A percentile compares a stretch with the other conserved stretches of the same genome.
Conservation (phyloP, 2,888 invertebrate genomes). For the Lepeophtheirus nordmannii region DNA sequence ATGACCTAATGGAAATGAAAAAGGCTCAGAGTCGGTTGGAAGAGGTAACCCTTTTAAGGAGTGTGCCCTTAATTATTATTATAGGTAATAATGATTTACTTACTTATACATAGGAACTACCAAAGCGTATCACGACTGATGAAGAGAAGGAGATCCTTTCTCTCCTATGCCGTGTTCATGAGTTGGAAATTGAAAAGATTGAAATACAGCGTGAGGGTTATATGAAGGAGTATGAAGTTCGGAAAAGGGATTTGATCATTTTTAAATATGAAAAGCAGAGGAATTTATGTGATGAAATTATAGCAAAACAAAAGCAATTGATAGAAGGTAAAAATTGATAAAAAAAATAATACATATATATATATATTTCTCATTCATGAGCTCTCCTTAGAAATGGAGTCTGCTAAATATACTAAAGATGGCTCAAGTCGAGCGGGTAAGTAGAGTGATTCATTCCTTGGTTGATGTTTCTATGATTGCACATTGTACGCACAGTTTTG, state of each 20-base stretch:
- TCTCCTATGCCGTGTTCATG: slow-evolving; percentile 76
- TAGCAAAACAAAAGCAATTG: slow-evolving; percentile 65
- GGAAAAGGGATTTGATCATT: slow-evolving; percentile 64
- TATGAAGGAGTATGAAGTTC: slow-evolving; percentile 67
- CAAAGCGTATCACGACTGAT: slow-evolving; percentile 58
- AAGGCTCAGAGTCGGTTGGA: slow-evolving; percentile 62
- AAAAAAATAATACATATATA: neutral
- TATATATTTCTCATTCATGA: neutral
- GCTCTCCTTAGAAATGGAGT: no score
- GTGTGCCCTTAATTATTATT: neutral
- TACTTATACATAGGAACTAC: neutral
- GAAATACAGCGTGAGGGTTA: slow-evolving; percentile 74
- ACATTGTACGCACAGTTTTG: no score
- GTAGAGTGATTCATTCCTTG: no score
- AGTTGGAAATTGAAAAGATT: slow-evolving; percentile 77
- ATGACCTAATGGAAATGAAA: slow-evolving; percentile 62
- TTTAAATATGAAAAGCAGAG: slow-evolving; percentile 67
- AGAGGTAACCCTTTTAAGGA: slow-evolving; percentile 45
- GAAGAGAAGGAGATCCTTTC: slow-evolving; percentile 77
- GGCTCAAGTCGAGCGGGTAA: no score
- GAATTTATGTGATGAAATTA: slow-evolving; percentile 75
- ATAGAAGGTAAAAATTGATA: slow-evolving; percentile 50
- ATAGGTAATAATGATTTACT: neutral
- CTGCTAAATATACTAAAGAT: no score
- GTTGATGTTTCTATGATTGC: no score